Evolutionary conservation across 2,888 invertebrate genomes (phyloP).

Genomic region (Thymelicus acteon): DNA sequence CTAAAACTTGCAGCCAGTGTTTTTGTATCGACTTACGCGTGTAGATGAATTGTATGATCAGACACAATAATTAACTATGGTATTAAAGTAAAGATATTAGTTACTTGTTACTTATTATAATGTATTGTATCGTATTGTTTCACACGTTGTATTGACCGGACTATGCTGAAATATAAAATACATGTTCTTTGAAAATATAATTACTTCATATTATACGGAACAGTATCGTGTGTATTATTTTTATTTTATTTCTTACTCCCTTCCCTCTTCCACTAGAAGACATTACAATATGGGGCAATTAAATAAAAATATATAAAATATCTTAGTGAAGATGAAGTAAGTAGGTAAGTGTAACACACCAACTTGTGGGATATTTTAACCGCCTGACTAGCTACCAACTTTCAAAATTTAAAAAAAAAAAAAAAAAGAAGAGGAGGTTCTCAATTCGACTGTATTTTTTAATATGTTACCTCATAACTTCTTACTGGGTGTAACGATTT

Average conservation of each 20-base stretch:
- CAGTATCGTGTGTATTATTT: constrained; percentile 36
- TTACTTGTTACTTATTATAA: constrained; percentile 75
- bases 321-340: too few relatives aligned
- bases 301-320: too few relatives aligned
- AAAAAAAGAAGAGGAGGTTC: too few relatives aligned
- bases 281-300: too few relatives aligned
- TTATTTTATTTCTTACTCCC: background rate
- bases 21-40: constrained; percentile 76
- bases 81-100: constrained; percentile 75
- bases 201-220: constrained; percentile 78
- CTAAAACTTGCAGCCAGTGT: constrained; percentile 62
- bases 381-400: too few relatives aligned
- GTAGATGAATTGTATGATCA: constrained; percentile 65
- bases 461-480: too few relatives aligned
- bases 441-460: too few relatives aligned
- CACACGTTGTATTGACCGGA: constrained; percentile 79
- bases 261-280: background rate
- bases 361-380: too few relatives aligned
- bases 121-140: constrained; percentile 73
- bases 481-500: too few relatives aligned
- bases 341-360: too few relatives aligned
- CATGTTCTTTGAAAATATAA: constrained; percentile 84
- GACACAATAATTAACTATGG: constrained; percentile 74
- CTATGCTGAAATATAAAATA: constrained; percentile 79
- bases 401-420: too few relatives aligned